Conservation (phyloP, 2,113 vertebrate genomes). For the Spermophilus dauricus region DNA sequence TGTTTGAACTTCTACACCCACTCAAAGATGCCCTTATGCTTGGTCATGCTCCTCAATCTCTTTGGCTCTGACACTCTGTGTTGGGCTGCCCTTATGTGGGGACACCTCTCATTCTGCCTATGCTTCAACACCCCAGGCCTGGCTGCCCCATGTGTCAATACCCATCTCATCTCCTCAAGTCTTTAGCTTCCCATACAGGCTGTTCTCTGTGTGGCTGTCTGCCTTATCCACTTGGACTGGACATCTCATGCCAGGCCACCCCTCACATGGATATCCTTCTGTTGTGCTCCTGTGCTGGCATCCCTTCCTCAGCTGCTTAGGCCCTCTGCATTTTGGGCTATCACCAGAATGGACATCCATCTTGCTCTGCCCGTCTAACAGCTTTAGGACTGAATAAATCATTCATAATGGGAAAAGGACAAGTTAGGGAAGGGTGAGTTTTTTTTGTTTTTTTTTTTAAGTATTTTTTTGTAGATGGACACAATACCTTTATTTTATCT, state of each 20-base stretch:
- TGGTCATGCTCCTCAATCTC: not conserved
- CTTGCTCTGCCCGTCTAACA: not conserved
- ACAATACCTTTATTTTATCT: too few relatives aligned
- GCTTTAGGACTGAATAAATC: constrained; percentile 9
- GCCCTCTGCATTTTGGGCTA: not conserved
- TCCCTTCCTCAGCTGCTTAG: not conserved
- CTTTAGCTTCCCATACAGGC: not conserved
- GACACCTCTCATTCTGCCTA: not conserved
- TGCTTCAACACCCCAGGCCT: not conserved
- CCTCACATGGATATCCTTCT: not conserved
- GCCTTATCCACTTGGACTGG: not conserved
- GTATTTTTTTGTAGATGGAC: too few relatives aligned
- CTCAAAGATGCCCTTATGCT: not conserved
- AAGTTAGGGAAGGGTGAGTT: not conserved
- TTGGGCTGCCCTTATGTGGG: not conserved
- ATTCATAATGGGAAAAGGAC: constrained; percentile 28
- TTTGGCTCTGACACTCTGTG: not conserved
- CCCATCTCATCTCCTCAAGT: not conserved
- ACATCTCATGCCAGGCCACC: not conserved
- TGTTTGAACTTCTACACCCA: not conserved
- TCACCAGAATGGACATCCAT: not conserved
- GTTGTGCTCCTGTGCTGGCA: not conserved
- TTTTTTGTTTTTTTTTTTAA: not conserved
- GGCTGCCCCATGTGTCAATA: not conserved
- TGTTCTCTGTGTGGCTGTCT: not conserved